phyloP scores from a whole-genome alignment of 2,888 invertebrate genomes.

The Eupelmus urozonus region DNA sequence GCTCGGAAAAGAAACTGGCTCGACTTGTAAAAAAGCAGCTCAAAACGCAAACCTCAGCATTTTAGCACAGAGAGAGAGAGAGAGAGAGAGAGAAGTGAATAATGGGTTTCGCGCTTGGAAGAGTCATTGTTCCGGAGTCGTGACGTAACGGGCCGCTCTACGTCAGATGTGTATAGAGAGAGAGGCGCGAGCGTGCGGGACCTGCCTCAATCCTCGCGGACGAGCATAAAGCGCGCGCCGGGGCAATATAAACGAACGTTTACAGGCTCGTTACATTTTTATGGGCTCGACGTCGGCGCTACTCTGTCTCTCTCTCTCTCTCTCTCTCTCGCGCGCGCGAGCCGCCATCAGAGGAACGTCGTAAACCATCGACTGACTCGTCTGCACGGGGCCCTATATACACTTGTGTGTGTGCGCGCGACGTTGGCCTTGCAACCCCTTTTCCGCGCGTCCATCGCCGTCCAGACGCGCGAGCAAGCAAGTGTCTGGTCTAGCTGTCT shows the following conservation, averaged over 20 bases:
- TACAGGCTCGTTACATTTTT: slow-evolving; percentile 78
- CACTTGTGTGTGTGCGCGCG: slow-evolving; percentile 7
- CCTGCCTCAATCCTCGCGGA: slow-evolving; percentile 73
- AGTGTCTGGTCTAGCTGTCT: slow-evolving; percentile 10
- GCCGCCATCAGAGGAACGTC: slow-evolving; percentile 75
- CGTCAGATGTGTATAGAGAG: slow-evolving; percentile 12
- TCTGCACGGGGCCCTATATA: slow-evolving; percentile 26
- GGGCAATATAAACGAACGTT: slow-evolving; percentile 77
- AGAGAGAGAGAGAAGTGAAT: no score
- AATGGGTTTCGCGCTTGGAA: background rate
- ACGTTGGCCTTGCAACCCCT: slow-evolving; percentile 62
- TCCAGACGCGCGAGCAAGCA: no score
- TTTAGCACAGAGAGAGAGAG: no score
- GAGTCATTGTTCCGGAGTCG: slow-evolving; percentile 35
- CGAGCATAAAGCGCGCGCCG: slow-evolving; percentile 71
- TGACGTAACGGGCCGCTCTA: background rate
- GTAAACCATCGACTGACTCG: slow-evolving; percentile 75
- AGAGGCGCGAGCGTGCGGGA: slow-evolving; percentile 63
- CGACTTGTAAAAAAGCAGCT: no score
- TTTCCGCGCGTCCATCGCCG: slow-evolving; percentile 57
- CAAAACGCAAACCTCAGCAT: no score
- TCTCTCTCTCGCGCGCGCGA: slow-evolving; percentile 64
- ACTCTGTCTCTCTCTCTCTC: background rate
- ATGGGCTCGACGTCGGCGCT: slow-evolving; percentile 67
- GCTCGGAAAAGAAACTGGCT: no score